Percentiles rank a stretch among this genome's conserved stretches.
phyloP scores from a whole-genome alignment of 2,888 invertebrate species.

The Petrolisthes cinctipes region DNA sequence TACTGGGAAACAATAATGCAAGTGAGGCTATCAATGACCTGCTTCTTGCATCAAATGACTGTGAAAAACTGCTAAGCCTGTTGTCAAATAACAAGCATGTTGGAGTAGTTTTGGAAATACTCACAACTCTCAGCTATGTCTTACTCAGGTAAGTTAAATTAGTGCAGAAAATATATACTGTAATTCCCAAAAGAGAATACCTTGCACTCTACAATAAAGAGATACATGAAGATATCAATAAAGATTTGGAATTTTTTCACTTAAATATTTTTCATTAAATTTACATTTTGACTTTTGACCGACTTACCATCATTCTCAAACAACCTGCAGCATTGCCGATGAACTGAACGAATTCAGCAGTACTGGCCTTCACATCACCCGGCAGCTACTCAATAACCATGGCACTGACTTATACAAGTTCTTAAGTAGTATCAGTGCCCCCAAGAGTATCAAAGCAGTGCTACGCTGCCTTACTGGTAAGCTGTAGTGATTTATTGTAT shows the following conservation, averaged over 20 bases:
- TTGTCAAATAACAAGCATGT: slow-evolving; percentile 14
- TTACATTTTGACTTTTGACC: too few relatives aligned
- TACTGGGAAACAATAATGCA: slow-evolving; percentile 24
- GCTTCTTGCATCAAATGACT: slow-evolving; percentile 31
- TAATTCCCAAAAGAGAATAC: not conserved
- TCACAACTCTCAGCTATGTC: slow-evolving; percentile 33
- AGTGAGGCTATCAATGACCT: slow-evolving; percentile 2
- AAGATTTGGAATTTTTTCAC: too few relatives aligned
- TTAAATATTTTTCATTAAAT: too few relatives aligned
- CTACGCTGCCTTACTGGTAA: slow-evolving; percentile 46
- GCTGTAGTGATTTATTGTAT: not conserved
- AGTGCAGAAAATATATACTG: not conserved
- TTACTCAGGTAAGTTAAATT: slow-evolving; percentile 31
- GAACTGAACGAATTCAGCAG: slow-evolving; percentile 32
- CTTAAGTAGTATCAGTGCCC: not conserved
- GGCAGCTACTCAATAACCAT: slow-evolving; percentile 41
- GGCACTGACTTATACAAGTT: slow-evolving; percentile 18
- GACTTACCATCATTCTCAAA: too few relatives aligned
- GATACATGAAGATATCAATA: too few relatives aligned
- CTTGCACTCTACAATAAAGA: not conserved
- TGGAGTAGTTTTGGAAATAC: slow-evolving; percentile 22
- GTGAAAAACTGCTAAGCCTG: slow-evolving; percentile 34
- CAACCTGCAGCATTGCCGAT: slow-evolving; percentile 38
- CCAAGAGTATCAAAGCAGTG: slow-evolving; percentile 23
- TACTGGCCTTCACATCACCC: slow-evolving; percentile 37